Evolutionary conservation across 2,888 invertebrate species (phyloP).

Genomic region (Drosophila histrio): DNA sequence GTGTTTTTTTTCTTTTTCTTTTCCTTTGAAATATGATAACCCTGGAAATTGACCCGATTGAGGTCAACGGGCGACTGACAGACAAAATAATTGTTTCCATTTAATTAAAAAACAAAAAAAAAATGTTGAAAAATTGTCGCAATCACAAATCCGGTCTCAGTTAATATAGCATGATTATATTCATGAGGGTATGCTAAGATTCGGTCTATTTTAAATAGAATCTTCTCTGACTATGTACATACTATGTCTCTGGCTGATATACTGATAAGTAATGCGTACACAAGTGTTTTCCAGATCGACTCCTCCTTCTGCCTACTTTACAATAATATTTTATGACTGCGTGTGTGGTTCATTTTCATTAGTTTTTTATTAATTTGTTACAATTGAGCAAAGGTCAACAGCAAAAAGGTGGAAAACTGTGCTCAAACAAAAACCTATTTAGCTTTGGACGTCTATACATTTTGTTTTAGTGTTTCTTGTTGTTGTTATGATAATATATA

Average conservation of each 20-base stretch:
- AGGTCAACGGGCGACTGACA: constrained; percentile 18
- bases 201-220: not conserved
- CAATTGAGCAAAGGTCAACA: constrained; percentile 48
- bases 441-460: constrained; percentile 2
- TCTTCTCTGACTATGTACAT: constrained; percentile 1
- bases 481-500: constrained; percentile 20
- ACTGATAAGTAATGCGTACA: constrained; percentile 34
- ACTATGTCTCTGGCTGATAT: not conserved
- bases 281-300: constrained; percentile 5
- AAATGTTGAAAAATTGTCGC: constrained; percentile 28
- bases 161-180: not conserved
- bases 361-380: constrained; percentile 57
- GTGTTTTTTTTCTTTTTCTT: not conserved
- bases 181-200: not conserved
- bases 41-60: constrained; percentile 26
- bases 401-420: constrained; percentile 26
- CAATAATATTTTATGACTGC: constrained; percentile 2
- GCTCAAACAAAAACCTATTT: not conserved
- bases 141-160: constrained; percentile 61
- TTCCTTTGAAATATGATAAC: constrained; percentile 31
- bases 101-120: constrained; percentile 32
- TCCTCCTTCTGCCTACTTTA: constrained; percentile 11
- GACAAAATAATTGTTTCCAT: constrained; percentile 47
- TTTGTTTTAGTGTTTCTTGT: constrained; percentile 20
- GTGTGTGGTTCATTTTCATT: constrained; percentile 33